phyloP scores from a whole-genome alignment of 2,113 vertebrate genomes.

The Prolemur simus region DNA sequence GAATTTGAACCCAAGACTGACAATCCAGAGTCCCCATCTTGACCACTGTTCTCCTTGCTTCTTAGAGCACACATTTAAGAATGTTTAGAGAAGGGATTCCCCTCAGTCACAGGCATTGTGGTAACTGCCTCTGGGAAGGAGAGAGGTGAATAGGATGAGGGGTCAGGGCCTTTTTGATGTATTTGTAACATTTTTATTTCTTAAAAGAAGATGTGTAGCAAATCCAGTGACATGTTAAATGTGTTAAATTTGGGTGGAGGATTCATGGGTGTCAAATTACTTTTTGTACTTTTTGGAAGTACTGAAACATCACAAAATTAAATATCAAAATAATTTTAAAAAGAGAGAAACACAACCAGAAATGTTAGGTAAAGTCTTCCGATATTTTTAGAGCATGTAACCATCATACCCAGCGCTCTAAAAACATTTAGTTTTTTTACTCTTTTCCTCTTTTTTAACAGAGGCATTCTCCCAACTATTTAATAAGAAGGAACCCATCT shows the following conservation, averaged over 20 bases:
- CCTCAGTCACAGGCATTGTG: not conserved
- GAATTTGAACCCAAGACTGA: not conserved
- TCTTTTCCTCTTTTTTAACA: not conserved
- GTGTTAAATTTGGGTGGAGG: conserved; percentile 15
- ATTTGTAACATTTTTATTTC: not conserved
- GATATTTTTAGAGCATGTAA: not conserved
- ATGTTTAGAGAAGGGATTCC: not conserved
- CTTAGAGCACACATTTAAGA: not conserved
- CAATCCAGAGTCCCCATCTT: not conserved
- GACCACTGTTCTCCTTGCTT: not conserved
- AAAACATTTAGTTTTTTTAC: not conserved
- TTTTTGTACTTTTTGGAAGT: not conserved
- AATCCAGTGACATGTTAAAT: not conserved
- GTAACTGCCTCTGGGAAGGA: not conserved
- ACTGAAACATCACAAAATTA: not conserved
- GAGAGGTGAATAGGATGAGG: not conserved
- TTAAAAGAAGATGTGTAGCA: not conserved
- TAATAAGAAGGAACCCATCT: not conserved
- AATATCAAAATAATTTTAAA: not conserved
- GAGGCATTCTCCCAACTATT: not conserved
- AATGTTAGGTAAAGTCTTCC: not conserved
- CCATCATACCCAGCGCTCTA: not conserved
- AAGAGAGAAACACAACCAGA: not conserved
- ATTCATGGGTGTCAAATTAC: not conserved
- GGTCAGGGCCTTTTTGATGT: not conserved